Evolutionary conservation across 2,888 invertebrate genomes (phyloP).

Genomic region (Drosophila subquinaria): DNA sequence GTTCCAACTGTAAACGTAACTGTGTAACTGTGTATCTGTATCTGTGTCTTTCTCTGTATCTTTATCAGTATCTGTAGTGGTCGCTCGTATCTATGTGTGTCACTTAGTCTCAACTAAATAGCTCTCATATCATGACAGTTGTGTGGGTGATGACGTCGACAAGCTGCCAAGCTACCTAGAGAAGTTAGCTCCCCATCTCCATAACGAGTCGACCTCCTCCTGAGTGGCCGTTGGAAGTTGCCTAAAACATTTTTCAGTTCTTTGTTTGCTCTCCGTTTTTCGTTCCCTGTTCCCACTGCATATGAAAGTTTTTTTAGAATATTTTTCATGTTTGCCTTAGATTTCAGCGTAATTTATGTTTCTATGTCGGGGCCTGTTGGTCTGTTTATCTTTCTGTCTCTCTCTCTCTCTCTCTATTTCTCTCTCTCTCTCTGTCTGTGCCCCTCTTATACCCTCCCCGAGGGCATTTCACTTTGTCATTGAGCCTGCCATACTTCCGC

Average conservation of each 20-base stretch:
- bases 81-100: constrained; percentile 65
- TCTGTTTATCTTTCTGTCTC: constrained; percentile 49
- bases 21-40: constrained; percentile 16
- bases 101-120: constrained; percentile 62
- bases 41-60: constrained; percentile 15
- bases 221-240: constrained; percentile 55
- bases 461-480: constrained; percentile 34
- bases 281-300: neutral
- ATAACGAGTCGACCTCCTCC: constrained; percentile 5
- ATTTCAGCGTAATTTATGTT: constrained; percentile 73
- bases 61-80: constrained; percentile 11
- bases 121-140: constrained; percentile 47
- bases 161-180: constrained; percentile 14
- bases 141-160: constrained; percentile 34
- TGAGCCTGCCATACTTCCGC: constrained; percentile 27
- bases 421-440: neutral
- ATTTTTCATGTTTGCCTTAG: constrained; percentile 47
- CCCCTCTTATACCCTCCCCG: constrained; percentile 16
- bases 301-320: constrained; percentile 58
- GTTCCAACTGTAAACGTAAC: constrained; percentile 15
- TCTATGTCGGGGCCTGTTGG: constrained; percentile 52
- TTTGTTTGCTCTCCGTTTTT: constrained; percentile 32
- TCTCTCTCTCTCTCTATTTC: neutral
- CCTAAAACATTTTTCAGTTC: constrained; percentile 63
- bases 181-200: neutral